phyloP scores from a whole-genome alignment of 64 coral and sea anemone genomes.

The Platygyra sinensis region DNA sequence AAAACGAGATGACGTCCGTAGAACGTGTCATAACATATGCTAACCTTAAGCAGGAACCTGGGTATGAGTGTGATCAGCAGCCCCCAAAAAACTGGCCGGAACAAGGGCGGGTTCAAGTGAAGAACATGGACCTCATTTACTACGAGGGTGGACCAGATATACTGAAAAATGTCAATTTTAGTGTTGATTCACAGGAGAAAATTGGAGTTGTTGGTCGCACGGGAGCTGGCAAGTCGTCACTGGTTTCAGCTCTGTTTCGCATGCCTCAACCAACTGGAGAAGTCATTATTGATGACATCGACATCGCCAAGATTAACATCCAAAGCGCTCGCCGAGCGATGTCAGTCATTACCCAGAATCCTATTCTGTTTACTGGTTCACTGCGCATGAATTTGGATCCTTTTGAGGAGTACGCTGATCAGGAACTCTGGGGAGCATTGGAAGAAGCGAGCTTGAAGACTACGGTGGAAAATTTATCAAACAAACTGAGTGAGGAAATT shows the following conservation, averaged over 20 bases:
- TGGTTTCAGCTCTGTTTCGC: constrained; percentile 63
- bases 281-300: constrained; percentile 50
- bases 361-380: constrained; percentile 59
- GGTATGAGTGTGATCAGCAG: constrained; percentile 51
- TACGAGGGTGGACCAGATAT: constrained; percentile 49
- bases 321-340: constrained; percentile 55
- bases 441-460: constrained; percentile 52
- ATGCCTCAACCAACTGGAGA: constrained; percentile 68
- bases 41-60: constrained; percentile 48
- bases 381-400: constrained; percentile 2
- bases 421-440: constrained; percentile 58
- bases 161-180: constrained; percentile 63
- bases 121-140: constrained; percentile 51
- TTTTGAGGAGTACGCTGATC: constrained; percentile 28
- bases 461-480: constrained; percentile 28
- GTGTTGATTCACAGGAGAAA: constrained; percentile 58
- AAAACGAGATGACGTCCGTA: constrained; percentile 79
- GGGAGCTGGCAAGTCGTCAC: constrained; percentile 74
- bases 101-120: constrained; percentile 17
- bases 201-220: constrained; percentile 72
- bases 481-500: constrained; percentile 23
- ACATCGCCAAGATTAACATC: constrained; percentile 43
- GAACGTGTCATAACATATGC: constrained; percentile 65
- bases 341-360: constrained; percentile 78
- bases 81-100: constrained; percentile 64